Evolutionary conservation across 2,888 invertebrate species (phyloP).

Genomic region (Drosophila kokeensis): DNA sequence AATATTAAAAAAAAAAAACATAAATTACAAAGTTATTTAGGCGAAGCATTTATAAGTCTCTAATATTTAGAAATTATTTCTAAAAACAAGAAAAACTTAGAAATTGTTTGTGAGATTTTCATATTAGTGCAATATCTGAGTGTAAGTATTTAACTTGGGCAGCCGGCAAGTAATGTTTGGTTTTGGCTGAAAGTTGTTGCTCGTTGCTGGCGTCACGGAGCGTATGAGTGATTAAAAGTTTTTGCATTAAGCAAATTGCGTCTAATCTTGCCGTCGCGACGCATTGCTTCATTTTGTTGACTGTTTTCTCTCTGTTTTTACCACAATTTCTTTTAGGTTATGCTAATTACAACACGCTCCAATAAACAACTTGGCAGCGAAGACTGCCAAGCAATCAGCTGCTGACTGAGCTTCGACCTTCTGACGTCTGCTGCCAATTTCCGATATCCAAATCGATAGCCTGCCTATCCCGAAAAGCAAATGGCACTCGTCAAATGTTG

Average conservation of each 20-base stretch:
- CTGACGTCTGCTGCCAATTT: slow-evolving; percentile 27
- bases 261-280: slow-evolving; percentile 45
- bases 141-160: slow-evolving; percentile 28
- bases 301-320: neutral
- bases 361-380: slow-evolving; percentile 54
- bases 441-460: slow-evolving; percentile 17
- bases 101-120: neutral
- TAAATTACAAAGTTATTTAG: no score
- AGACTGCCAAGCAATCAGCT: slow-evolving; percentile 18
- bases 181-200: slow-evolving; percentile 25
- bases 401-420: slow-evolving; percentile 16
- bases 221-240: slow-evolving; percentile 80
- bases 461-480: slow-evolving; percentile 9
- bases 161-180: slow-evolving; percentile 14
- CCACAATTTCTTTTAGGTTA: slow-evolving; percentile 47
- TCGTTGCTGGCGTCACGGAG: slow-evolving; percentile 54
- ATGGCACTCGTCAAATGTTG: slow-evolving; percentile 35
- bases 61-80: neutral
- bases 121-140: neutral
- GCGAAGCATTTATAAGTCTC: no score
- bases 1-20: no score
- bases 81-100: neutral
- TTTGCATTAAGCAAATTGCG: slow-evolving; percentile 74
- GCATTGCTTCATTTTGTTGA: neutral
- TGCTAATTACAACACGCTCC: slow-evolving; percentile 77